phyloP scores from a whole-genome alignment of 1,140 invertebrate species.

The Chrysomallon squamiferum region DNA sequence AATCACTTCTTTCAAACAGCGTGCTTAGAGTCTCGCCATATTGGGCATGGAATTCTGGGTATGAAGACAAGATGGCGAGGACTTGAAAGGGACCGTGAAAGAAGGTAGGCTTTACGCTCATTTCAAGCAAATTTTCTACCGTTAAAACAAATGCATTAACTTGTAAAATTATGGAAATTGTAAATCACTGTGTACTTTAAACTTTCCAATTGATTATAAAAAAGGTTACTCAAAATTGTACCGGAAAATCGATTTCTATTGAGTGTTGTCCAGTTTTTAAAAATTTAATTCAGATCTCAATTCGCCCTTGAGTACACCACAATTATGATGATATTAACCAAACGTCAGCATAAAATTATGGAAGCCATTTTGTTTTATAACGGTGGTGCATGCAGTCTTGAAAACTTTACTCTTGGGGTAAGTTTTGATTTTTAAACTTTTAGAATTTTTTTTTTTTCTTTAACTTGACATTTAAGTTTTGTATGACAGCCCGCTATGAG shows the following conservation, averaged over 20 bases:
- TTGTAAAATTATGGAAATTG: too few species aligned
- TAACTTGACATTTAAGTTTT: too few species aligned
- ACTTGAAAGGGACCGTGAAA: conserved; percentile 16
- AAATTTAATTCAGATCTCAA: conserved; percentile 17
- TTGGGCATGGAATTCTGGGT: conserved; percentile 23
- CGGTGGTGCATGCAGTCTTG: neutral
- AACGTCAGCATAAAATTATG: conserved; percentile 15
- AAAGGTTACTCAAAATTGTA: neutral
- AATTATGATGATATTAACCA: conserved; percentile 24
- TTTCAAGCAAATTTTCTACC: neutral
- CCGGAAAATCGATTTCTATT: neutral
- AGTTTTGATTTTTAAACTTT: too few species aligned
- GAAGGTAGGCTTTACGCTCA: conserved; percentile 19
- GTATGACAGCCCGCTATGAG: too few species aligned
- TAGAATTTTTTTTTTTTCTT: too few species aligned
- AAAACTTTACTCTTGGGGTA: too few species aligned
- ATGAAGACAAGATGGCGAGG: conserved; percentile 25
- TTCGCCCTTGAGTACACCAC: conserved; percentile 17
- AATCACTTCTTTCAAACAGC: conserved; percentile 5
- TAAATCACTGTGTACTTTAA: neutral
- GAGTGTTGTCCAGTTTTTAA: conserved; percentile 3
- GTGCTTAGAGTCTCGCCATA: conserved; percentile 15
- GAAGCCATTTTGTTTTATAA: conserved; percentile 22
- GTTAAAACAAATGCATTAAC: too few species aligned
- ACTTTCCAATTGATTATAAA: conserved; percentile 4